Evolutionary conservation across 2,888 invertebrate genomes (phyloP), one percentile per base, ranked within the genome.

Genomic region (Ophion slaviceki): DNA sequence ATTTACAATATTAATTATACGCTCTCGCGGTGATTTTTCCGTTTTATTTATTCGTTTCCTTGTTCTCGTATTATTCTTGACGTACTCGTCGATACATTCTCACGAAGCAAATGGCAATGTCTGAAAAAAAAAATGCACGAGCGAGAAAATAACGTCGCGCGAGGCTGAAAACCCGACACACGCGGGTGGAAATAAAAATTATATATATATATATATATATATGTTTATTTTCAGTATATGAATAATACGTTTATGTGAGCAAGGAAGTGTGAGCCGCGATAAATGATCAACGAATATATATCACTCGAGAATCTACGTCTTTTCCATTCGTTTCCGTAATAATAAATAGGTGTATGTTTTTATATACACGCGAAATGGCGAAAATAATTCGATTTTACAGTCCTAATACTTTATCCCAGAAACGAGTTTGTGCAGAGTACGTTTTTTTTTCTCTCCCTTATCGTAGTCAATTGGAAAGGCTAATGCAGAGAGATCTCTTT

Each of bases 1-100:
- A 85, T 87, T 87, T 85, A 87, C 86, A 87, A 67, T 67, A 66
- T 47, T 88, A 80, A 86, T 86, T 59, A 82, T 79, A 71, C 75
- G 67, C 80, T 83, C 78, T 53, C 61, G 75, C 64, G 66, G 72
- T 77, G 53, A 53, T 80, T 80, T 66, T 64, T 28, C 64, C 64
- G 53, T 61, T 24, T 45, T 62, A 61, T 47, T 68, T 67, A 17
- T 59, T 66, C 64, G 14, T 68, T 64, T 36, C 6, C 10, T 59
- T 77, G 2, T 24, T 53, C 81, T 72, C 14, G 53, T 78, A 62
- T 71, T 0, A 68, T 74, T 71, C 6, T 71, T 32, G 32, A 67
- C 80, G 61, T 61, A 66, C 10, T 75, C 57, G 61, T 61, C 28
- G 5, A 62, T 67, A 74, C 72, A 77, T 68, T 59, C 36, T 72